Conservation (phyloP, 2,797 vertebrate species). For the Catharus ustulatus region DNA sequence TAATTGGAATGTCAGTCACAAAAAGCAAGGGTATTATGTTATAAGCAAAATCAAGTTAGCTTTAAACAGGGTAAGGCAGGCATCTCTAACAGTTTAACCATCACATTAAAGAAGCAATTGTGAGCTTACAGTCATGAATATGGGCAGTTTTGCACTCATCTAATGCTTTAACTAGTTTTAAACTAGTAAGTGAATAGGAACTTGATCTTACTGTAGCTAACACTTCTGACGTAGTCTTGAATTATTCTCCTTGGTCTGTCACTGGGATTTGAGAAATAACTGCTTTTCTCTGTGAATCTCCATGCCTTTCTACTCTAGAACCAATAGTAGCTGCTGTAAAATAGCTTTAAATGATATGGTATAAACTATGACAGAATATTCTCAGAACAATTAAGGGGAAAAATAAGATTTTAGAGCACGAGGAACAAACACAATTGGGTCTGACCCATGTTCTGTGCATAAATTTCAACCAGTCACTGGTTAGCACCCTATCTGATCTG, state of each 20-base stretch:
- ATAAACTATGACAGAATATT: background rate
- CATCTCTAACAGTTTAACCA: background rate
- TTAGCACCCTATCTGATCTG: background rate
- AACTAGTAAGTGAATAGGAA: background rate
- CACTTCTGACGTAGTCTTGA: background rate
- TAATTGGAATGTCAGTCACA: slow-evolving; percentile 46
- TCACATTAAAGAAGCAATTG: background rate
- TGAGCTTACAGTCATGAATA: background rate
- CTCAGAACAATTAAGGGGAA: background rate
- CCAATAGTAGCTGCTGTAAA: background rate
- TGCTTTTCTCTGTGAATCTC: background rate
- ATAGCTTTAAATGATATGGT: background rate
- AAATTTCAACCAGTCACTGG: background rate
- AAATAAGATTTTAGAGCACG: background rate
- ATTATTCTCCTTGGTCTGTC: background rate
- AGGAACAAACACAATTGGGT: background rate
- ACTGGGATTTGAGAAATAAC: background rate
- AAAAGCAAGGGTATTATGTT: slow-evolving; percentile 31
- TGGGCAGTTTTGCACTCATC: background rate
- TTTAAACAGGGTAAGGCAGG: background rate
- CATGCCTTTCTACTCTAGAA: background rate
- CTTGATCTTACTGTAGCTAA: background rate
- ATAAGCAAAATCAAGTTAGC: slow-evolving; percentile 10
- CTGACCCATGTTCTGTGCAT: background rate
- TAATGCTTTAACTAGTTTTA: background rate